phyloP scores from a whole-genome alignment of 2,888 invertebrate species.

The Philhelius pedissequus region DNA sequence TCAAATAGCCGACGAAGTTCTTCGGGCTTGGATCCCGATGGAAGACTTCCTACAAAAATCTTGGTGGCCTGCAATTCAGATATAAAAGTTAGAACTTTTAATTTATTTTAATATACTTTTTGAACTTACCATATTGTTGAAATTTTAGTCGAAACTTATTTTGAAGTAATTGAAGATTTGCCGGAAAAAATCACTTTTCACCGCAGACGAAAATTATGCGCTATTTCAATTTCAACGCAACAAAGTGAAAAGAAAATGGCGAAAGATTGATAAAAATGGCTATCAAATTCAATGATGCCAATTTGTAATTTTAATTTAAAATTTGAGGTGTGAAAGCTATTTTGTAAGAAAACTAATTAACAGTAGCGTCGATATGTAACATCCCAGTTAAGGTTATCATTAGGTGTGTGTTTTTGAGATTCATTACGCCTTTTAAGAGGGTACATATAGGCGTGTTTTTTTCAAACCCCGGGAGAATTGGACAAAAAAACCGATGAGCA shows the following conservation, averaged over 20 bases:
- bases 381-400: too few species aligned
- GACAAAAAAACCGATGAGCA: too few species aligned
- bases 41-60: slow-evolving; percentile 96
- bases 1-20: slow-evolving; percentile 91
- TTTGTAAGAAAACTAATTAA: background rate
- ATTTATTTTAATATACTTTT: background rate
- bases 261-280: background rate
- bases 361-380: too few species aligned
- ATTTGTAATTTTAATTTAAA: background rate
- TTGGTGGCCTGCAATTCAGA: slow-evolving; percentile 84
- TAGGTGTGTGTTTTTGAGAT: too few species aligned
- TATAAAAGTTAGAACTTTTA: too few species aligned
- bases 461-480: too few species aligned
- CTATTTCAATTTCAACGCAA: background rate
- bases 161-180: background rate
- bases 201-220: background rate
- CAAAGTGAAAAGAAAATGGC: slow-evolving; percentile 20
- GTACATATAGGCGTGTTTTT: too few species aligned
- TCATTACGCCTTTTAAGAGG: too few species aligned
- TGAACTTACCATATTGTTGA: slow-evolving; percentile 1
- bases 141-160: background rate
- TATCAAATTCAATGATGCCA: background rate
- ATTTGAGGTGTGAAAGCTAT: background rate
- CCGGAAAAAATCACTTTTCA: background rate
- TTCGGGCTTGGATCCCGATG: slow-evolving; percentile 89